Conservation (phyloP, 2,113 vertebrate genomes). For the pig (Sus scrofa) region DNA sequence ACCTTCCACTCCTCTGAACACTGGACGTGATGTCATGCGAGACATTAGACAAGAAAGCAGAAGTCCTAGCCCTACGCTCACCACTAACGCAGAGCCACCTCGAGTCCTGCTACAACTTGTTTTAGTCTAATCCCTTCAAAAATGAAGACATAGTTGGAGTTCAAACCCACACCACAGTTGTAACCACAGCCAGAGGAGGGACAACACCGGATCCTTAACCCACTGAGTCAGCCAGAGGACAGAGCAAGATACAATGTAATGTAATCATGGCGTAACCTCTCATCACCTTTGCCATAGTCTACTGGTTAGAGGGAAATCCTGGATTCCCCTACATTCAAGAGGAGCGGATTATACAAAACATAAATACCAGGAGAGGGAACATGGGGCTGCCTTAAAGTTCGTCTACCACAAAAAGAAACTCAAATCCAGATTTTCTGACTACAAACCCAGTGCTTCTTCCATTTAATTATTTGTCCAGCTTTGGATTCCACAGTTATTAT, state of each 20-base stretch:
- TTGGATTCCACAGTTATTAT: neutral
- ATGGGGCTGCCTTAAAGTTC: neutral
- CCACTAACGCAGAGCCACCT: neutral
- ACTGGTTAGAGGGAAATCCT: neutral
- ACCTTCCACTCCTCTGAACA: neutral
- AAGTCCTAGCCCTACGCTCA: neutral
- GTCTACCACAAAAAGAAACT: neutral
- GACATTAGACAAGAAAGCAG: neutral
- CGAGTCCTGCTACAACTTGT: neutral
- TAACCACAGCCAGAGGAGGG: no score
- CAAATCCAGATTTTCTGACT: neutral
- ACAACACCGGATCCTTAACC: no score
- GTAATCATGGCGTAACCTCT: neutral
- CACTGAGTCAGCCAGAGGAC: neutral
- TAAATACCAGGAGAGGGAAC: neutral
- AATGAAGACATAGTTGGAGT: neutral
- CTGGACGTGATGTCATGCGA: neutral
- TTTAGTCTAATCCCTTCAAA: neutral
- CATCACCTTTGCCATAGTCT: neutral
- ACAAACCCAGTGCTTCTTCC: neutral
- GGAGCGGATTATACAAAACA: neutral
- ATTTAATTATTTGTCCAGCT: neutral
- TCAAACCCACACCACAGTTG: no score
- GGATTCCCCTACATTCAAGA: neutral
- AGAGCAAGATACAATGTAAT: neutral